Percentiles rank a stretch among this genome's conserved stretches.
phyloP scores from a whole-genome alignment of 2,888 invertebrate genomes.

The Chymomyza fuscimana region DNA sequence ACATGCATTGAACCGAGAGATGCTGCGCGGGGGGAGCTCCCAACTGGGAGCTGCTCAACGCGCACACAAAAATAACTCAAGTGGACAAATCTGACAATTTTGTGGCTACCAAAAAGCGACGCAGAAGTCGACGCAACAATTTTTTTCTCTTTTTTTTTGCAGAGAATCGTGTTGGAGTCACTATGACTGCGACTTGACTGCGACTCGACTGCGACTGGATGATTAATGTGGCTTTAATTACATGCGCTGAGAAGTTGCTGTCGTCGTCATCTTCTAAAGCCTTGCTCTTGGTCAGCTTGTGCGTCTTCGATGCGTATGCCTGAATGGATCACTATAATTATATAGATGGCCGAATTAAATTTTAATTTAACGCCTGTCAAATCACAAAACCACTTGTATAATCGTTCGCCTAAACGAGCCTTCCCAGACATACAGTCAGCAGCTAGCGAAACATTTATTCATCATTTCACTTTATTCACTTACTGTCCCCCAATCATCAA shows the following conservation, averaged over 20 bases:
- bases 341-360: slow-evolving; percentile 75
- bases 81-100: slow-evolving; percentile 76
- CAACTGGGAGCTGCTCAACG: not conserved
- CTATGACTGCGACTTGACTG: not conserved
- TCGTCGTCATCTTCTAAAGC: slow-evolving; percentile 42
- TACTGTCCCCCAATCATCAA: slow-evolving; percentile 61
- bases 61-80: slow-evolving; percentile 71
- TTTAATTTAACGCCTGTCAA: slow-evolving; percentile 77
- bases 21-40: slow-evolving; percentile 3
- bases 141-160: not conserved
- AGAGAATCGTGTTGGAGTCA: slow-evolving; percentile 25
- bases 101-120: slow-evolving; percentile 66
- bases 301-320: slow-evolving; percentile 70
- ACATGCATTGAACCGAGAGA: slow-evolving; percentile 49
- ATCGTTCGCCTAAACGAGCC: slow-evolving; percentile 64
- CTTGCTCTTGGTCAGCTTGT: slow-evolving; percentile 17
- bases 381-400: slow-evolving; percentile 75
- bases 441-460: slow-evolving; percentile 43
- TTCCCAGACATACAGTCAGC: slow-evolving; percentile 21
- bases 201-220: slow-evolving; percentile 48
- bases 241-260: slow-evolving; percentile 71
- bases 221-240: slow-evolving; percentile 79
- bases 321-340: slow-evolving; percentile 75
- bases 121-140: slow-evolving; percentile 17
- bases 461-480: slow-evolving; percentile 42